A percentile compares a stretch with the other conserved stretches of the same genome.
phyloP scores from a whole-genome alignment of 2,888 invertebrate genomes.

The Eustalomyia histrio region DNA sequence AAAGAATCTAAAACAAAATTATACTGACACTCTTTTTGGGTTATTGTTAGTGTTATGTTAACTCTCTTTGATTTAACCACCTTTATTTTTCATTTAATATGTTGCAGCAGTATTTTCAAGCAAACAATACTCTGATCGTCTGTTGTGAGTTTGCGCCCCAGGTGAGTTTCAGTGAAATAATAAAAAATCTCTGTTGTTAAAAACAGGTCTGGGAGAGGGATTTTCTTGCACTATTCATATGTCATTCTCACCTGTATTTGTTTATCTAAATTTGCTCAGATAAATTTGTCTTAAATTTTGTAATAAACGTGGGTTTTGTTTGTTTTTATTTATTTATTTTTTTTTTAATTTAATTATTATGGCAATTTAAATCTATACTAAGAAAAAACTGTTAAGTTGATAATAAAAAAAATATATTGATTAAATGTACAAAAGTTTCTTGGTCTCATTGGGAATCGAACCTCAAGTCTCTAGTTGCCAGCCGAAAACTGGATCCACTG shows the following conservation, averaged over 20 bases:
- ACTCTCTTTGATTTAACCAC: slow-evolving; percentile 44
- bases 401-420: slow-evolving; percentile 1
- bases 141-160: slow-evolving; percentile 54
- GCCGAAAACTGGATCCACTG: no score
- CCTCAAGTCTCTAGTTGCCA: no score
- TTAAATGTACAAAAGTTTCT: slow-evolving; percentile 9
- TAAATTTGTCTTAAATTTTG: slow-evolving; percentile 46
- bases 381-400: slow-evolving; percentile 32
- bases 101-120: slow-evolving; percentile 5
- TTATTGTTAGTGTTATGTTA: neutral
- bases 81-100: slow-evolving; percentile 29
- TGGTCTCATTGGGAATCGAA: no score
- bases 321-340: slow-evolving; percentile 47
- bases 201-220: slow-evolving; percentile 55
- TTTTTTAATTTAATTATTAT: slow-evolving; percentile 4
- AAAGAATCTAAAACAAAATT: slow-evolving; percentile 7
- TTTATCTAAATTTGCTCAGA: slow-evolving; percentile 54
- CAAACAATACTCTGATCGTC: slow-evolving; percentile 18
- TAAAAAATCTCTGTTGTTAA: slow-evolving; percentile 32
- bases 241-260: slow-evolving; percentile 52
- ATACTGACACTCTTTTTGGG: neutral
- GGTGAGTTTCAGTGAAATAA: slow-evolving; percentile 54
- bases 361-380: slow-evolving; percentile 7
- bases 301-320: slow-evolving; percentile 63
- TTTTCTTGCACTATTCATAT: neutral